Evolutionary conservation across 2,113 vertebrate genomes (phyloP), one percentile per base, ranked within the genome.

Genomic region (Pelobates fuscus): DNA sequence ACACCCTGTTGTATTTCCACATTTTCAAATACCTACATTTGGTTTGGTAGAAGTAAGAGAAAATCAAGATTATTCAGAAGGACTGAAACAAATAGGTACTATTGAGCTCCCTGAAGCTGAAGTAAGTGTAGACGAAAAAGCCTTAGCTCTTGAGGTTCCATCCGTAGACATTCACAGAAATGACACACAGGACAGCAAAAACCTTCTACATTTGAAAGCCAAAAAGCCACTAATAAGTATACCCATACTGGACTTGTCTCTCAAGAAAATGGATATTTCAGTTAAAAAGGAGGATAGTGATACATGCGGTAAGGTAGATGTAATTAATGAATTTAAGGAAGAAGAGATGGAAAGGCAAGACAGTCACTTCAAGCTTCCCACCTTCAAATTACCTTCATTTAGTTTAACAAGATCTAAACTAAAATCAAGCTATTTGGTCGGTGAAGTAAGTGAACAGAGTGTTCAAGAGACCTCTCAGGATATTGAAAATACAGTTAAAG

Each of bases 171-270:
- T 23, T 60, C 17, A 27, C 12, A 18, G 5, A 20, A 12, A 44
- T 43, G 15, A 44, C 14, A n/a, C 1, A 17, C 26, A 2, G 1
- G 0, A 0, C 18, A 26, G 23, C 1, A 25, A 0, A 0, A 65
- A 17, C 5, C 4, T 10, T 10, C 27, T 25, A 3, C 67, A 49
- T 0, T 4, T 23, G 54, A 14, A 77, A 69, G 55, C 49, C 1
- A 27, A 67, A 58, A 77, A 11, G 3, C 11, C 21, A 8, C 67
- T 21, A 20, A 24, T 44, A 27, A 60, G n/a, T 6, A 32, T 76
- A 0, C 20, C 64, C 24, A 27, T 14, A 81, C n/a, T 5, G 77
- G 81, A 79, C 18, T 49, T n/a, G 24, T 81, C 71, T 27, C 8
- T 37, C 62, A 52, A 67, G 78, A 75, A 77, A 8, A 0, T 5